phyloP scores from a whole-genome alignment of 2,797 vertebrate genomes.

The Darevskia nairensis region DNA sequence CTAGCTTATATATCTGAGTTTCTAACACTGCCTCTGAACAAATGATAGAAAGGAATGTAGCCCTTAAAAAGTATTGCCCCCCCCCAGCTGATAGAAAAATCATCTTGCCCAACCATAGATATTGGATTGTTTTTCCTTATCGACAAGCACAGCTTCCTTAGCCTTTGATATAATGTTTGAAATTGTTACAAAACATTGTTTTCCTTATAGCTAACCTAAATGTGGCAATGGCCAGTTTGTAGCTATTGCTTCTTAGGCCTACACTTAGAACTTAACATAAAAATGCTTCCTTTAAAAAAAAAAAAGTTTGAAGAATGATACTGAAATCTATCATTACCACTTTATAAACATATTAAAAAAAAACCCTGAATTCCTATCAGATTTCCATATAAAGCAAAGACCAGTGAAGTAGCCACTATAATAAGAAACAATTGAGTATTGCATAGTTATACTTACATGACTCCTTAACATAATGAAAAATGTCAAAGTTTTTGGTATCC shows the following conservation, averaged over 20 bases:
- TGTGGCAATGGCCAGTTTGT: background rate
- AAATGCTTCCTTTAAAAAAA: background rate
- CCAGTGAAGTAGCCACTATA: background rate
- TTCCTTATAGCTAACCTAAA: background rate
- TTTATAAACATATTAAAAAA: background rate
- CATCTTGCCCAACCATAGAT: background rate
- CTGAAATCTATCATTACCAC: background rate
- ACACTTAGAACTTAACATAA: background rate
- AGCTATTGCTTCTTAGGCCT: background rate
- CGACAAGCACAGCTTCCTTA: background rate
- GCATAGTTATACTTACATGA: conserved; percentile 69
- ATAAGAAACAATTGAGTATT: conserved; percentile 2
- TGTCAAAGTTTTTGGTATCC: conserved; percentile 17
- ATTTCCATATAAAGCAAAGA: background rate
- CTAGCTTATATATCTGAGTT: no score
- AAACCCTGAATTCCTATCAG: background rate
- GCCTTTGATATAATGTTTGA: no score
- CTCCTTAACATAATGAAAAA: conserved; percentile 35
- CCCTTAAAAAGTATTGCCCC: background rate
- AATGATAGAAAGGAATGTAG: background rate
- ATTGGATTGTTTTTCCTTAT: background rate
- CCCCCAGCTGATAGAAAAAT: no score
- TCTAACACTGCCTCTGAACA: background rate
- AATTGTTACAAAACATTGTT: background rate
- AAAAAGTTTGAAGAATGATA: background rate